phyloP scores from a whole-genome alignment of 2,113 vertebrate species.

The Syngnathus scovelli region DNA sequence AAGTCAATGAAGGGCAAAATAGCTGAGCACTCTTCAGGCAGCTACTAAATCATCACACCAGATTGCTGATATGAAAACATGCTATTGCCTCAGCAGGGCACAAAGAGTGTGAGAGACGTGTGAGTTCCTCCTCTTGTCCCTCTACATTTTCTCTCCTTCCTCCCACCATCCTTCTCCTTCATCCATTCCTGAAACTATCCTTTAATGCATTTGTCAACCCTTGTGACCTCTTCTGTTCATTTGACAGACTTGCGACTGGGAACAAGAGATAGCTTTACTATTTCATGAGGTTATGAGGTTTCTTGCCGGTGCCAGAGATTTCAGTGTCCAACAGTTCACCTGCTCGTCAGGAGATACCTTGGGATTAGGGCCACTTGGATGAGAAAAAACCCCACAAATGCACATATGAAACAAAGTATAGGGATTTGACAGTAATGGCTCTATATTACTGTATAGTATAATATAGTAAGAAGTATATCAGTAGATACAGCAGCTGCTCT shows the following conservation, averaged over 20 bases:
- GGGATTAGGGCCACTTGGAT: slow-evolving; percentile 27
- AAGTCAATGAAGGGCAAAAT: slow-evolving; percentile 64
- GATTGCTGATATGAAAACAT: slow-evolving; percentile 57
- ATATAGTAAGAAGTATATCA: neutral
- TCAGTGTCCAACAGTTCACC: slow-evolving; percentile 52
- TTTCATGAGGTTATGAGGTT: slow-evolving; percentile 62
- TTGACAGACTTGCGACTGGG: slow-evolving; percentile 58
- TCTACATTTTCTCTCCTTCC: slow-evolving; percentile 14
- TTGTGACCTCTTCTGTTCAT: slow-evolving; percentile 61
- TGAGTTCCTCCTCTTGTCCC: slow-evolving; percentile 33
- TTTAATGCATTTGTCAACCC: slow-evolving; percentile 59
- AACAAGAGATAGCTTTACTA: slow-evolving; percentile 58
- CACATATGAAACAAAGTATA: neutral
- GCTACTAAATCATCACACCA: slow-evolving; percentile 55
- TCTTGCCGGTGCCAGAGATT: slow-evolving; percentile 38
- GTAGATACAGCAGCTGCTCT: too few relatives aligned
- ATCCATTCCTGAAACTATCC: slow-evolving; percentile 34
- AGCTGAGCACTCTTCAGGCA: slow-evolving; percentile 47
- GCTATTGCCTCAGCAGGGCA: slow-evolving; percentile 11
- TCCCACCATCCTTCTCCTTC: slow-evolving; percentile 11
- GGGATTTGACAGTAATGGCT: neutral
- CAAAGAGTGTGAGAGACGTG: slow-evolving; percentile 9
- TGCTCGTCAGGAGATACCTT: slow-evolving; percentile 20
- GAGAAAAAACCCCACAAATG: slow-evolving; percentile 1
- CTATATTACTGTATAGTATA: neutral